These are phyloP conservation scores for Fragum fragum DNA, from an alignment of 2,888 invertebrate genomes.

Conservation along the genomic window DNA sequence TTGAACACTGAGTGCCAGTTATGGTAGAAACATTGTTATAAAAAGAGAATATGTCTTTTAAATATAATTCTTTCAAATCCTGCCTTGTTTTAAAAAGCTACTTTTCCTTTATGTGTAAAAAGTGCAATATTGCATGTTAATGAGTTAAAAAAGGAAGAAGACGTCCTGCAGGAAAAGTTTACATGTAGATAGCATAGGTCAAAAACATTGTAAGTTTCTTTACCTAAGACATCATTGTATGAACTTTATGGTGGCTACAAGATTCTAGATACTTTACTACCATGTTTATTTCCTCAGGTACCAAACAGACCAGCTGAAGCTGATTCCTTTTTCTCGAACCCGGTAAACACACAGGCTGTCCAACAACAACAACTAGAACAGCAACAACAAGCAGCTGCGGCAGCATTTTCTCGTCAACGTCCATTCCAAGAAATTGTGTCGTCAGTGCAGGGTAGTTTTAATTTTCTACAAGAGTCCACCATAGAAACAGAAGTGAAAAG, in stretches of 20 bases:
- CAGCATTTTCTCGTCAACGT: conserved; percentile 64
- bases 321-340: conserved; percentile 70
- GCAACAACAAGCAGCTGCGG: conserved; percentile 53
- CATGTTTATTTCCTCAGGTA: conserved; percentile 23
- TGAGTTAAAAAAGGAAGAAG: background rate
- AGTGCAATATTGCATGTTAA: background rate
- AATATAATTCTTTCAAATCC: background rate
- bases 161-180: too few species aligned
- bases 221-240: too few species aligned
- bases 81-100: background rate
- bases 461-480: conserved; percentile 93
- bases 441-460: conserved; percentile 86
- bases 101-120: background rate
- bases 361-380: conserved; percentile 62
- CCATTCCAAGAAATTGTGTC: conserved; percentile 85
- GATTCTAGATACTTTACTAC: too few species aligned
- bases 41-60: background rate
- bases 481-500: conserved; percentile 88
- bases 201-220: too few species aligned
- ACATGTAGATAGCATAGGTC: too few species aligned
- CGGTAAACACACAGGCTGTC: conserved; percentile 54
- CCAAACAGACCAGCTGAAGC: conserved; percentile 65
- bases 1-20: background rate
- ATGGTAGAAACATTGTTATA: background rate
- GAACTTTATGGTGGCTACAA: too few species aligned